Evolutionary conservation across 2,888 invertebrate genomes (phyloP).

Genomic region (Drosophila kambysellisi): DNA sequence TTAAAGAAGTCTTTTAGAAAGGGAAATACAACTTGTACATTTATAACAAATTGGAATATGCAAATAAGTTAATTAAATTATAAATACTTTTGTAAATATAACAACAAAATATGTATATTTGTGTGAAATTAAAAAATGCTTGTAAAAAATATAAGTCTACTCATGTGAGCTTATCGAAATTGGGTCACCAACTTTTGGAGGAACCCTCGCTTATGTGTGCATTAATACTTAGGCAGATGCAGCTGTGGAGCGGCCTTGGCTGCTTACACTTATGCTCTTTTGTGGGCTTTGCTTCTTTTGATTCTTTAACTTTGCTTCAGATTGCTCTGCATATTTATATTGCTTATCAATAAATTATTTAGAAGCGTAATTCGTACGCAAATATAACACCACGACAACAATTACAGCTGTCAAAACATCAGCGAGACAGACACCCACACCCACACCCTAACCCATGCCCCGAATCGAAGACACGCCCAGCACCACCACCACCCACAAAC

Average conservation of each 20-base stretch:
- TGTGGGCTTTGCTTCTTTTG: constrained; percentile 2
- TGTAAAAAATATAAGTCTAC: accelerated
- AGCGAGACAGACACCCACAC: constrained; percentile 19
- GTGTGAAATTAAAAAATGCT: neutral
- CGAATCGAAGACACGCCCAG: constrained; percentile 24
- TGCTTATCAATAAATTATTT: constrained; percentile 63
- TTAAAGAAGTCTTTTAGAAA: constrained; percentile 5
- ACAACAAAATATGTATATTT: neutral
- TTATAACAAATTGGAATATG: neutral
- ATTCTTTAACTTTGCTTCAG: neutral
- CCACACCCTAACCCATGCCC: neutral
- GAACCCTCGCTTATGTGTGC: constrained; percentile 33
- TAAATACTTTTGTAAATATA: neutral
- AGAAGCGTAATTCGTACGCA: constrained; percentile 48
- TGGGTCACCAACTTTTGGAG: neutral
- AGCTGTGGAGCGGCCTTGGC: constrained; percentile 53
- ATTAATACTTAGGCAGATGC: constrained; percentile 34
- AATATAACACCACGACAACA: constrained; percentile 53
- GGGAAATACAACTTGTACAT: neutral
- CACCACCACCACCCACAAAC: constrained; percentile 11
- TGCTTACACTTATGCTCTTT: constrained; percentile 38
- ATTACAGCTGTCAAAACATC: constrained; percentile 78
- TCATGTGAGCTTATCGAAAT: neutral
- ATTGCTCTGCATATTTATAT: constrained; percentile 32
- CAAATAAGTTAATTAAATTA: neutral